Base-by-base conservation (phyloP, 2,113 vertebrate species). In the Bujurquina vittata region DNA sequence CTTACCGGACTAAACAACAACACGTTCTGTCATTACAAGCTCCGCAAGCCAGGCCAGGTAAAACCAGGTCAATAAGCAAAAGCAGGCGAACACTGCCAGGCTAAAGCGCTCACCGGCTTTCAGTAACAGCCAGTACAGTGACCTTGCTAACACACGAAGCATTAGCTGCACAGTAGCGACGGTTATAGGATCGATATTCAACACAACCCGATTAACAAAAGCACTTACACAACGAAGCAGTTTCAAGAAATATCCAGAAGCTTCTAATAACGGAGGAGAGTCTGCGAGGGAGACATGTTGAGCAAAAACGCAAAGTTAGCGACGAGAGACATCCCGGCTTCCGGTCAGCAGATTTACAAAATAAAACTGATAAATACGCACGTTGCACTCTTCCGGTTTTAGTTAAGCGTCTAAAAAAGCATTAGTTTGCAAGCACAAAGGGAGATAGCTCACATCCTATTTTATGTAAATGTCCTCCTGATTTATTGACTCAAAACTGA, bases 221-320 rank as follows among this genome's bases (percentile, higher is more conserved):
- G 17, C 35, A 91, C 93, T 92, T 69, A 94, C 93, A 78, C 78
- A 84, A 75, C 22, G 52, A 56, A 69, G 81, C 10, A 18, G 79
- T 55, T 84, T 63, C 33, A 9, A 72, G 43, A 57, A 69, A 60
- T 79, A 62, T 79, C 83, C 82, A 80, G 59, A 77, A 62, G 69
- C 65, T 81, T 61, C 86, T 93, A 94, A 8, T 86, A 75, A 79
- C 67, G 35, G 58, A 82, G 37, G 31, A 37, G 43, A 60, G 76
- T 75, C 85, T 81, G 85, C 76, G 33, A 80, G 31, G 81, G 59
- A 84, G 84, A 88, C 91, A 94, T 94, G 91, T 62, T 82, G 88
- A 84, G 74, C 65, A 54, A 46, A 77, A 20, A 1, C 15, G 79
- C 79, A 15, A 9, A 75, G 54, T 10, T 59, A 75, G 57, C 46